Conservation (phyloP, 2,113 vertebrate species). For the Echinops telfairi region DNA sequence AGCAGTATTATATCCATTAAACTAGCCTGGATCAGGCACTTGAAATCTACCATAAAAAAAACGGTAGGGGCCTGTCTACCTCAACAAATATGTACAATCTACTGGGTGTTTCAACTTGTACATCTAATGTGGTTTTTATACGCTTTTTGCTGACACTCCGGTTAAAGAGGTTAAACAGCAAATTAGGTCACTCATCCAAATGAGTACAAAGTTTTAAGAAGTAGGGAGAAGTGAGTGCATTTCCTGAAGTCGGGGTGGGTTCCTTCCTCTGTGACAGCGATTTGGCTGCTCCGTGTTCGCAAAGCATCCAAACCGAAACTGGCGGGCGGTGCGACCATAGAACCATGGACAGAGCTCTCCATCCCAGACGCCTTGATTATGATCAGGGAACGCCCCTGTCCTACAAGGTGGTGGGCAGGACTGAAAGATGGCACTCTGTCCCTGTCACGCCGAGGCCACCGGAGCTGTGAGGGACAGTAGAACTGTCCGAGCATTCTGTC, state of each 20-base stretch:
- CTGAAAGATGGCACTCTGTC: neutral
- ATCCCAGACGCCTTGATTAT: neutral
- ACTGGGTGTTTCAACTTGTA: neutral
- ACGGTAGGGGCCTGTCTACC: neutral
- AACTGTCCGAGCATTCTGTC: neutral
- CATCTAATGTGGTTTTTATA: neutral
- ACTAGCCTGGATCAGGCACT: neutral
- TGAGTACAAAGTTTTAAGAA: neutral
- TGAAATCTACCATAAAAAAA: slow-evolving; percentile 36
- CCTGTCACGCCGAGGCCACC: neutral
- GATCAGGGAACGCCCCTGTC: neutral
- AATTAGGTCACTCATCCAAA: neutral
- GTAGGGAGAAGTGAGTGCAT: neutral
- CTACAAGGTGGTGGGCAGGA: neutral
- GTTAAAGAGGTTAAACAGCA: neutral
- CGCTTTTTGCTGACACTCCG: neutral
- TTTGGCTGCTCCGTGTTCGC: too few relatives aligned
- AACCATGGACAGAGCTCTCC: neutral
- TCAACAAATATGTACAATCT: neutral
- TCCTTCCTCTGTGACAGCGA: neutral
- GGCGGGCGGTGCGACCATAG: neutral
- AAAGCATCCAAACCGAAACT: neutral
- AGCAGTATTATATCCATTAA: slow-evolving; percentile 9
- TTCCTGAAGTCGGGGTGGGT: neutral
- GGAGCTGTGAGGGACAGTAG: neutral